Evolutionary conservation across 2,888 invertebrate genomes (phyloP), one percentile per base, ranked within the genome.

Genomic region (Eledona agricola): DNA sequence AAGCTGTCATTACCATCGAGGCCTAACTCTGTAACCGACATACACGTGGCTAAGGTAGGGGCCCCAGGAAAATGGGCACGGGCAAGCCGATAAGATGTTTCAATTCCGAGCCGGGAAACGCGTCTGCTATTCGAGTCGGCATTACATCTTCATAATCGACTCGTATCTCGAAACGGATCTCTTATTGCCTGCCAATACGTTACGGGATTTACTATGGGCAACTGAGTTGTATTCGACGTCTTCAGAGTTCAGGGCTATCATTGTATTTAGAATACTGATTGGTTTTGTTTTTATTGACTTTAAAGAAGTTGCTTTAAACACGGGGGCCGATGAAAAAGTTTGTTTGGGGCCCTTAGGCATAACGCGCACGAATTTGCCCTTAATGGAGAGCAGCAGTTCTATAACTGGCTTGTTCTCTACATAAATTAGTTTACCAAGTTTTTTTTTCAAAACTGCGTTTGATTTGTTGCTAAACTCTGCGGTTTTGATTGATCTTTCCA

Each of bases 121-220:
- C 7, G 7, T 22, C 43, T 10, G 32, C 26, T 25, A 32, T 31
- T 32, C 43, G 28, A 43, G 32, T 13, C 38, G 47, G 31, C 49
- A 40, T 49, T 40, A 32, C 23, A 40, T 49, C 46, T 46, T 35
- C 26, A 35, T 35, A 46, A 46, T 46, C 46, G 25, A 12, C 11
- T 26, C 28, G 35, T 34, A 34, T 46, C 12, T 46, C 28, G 38
- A 20, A 49, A 22, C 31, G 49, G 26, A 49, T 43, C 43, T 43
- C 31, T 32, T 43, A 31, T 43, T 43, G 32, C 43, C n/a, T n/a
- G n/a, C n/a, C 32, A 23, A 32, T 31, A 43, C 23, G 16, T 31
- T 23, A 10, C 16, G 17, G 10, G 23, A 32, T 23, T 43, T 43
- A 23, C 22, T 43, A 16, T 10, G 19, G 19, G 31, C n/a, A n/a